Evolutionary conservation across 2,113 vertebrate species (phyloP), one percentile per base, ranked within the genome.

Genomic region (Chaetops frenatus): DNA sequence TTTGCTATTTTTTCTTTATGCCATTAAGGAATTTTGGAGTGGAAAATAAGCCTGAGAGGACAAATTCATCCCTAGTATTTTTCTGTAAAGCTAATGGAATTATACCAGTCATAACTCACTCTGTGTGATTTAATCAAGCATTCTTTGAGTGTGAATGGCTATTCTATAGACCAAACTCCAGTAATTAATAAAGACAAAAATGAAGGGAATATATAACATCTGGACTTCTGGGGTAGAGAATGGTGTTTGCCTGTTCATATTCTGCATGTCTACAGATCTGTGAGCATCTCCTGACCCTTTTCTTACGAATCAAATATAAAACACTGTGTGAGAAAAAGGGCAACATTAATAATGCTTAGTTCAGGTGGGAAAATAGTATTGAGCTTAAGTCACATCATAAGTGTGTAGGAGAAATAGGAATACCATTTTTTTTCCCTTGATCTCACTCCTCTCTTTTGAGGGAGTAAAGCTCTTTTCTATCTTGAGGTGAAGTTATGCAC

Each of bases 11-110:
- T 77, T 66, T 16, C 60, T 92, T 83, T 78, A 74, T 95, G 71
- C 85, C 92, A 90, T 94, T 93, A 94, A 97, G 95, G 93, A 96
- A 93, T 96, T 96, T 97, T 95, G 94, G 94, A 97, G 90, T 67
- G 81, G 88, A 94, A 93, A 96, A 88, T 65, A 92, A 93, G 47
- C 51, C 38, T 66, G 88, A 83, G 79, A 88, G 79, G 76, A 85
- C 47, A 1, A 85, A 81, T 80, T 88, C 35, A 90, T 90, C 85
- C 51, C 35, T 50, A 69, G 74, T 57, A 76, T 81, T 91, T 76
- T 84, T 94, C 78, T 91, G 33, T 93, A 80, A 88, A 93, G 74
- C 64, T 40, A 66, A 48, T 81, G 90, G 93, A 95, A 50, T 95
- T 86, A 88, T 38, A 82, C 47, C 76, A 78, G 67, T 50, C 86